phyloP scores from a whole-genome alignment of 2,797 vertebrate species.

The Pelodytes ibericus region DNA sequence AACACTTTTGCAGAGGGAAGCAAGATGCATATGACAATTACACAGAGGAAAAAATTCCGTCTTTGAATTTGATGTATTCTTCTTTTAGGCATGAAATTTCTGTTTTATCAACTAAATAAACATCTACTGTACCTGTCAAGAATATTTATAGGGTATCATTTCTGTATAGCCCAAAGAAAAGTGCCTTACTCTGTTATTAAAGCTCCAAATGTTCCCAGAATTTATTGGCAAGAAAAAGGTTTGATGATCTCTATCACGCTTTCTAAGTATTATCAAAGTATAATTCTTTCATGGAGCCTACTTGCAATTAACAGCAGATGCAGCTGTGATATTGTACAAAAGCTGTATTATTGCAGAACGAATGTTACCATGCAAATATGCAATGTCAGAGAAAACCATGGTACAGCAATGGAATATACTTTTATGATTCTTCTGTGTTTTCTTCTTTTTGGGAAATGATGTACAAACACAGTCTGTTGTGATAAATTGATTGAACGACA shows the following conservation, averaged over 20 bases:
- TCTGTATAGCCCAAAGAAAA: slow-evolving; percentile 50
- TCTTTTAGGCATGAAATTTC: slow-evolving; percentile 26
- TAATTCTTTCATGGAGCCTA: slow-evolving; percentile 48
- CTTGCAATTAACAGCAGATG: slow-evolving; percentile 52
- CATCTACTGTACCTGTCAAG: slow-evolving; percentile 51
- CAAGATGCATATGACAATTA: slow-evolving; percentile 24
- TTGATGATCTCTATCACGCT: slow-evolving; percentile 51
- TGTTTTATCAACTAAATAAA: slow-evolving; percentile 33
- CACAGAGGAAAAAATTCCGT: slow-evolving; percentile 7
- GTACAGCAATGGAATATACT: slow-evolving; percentile 42
- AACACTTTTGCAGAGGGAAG: slow-evolving; percentile 20
- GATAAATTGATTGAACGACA: background rate
- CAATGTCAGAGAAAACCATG: slow-evolving; percentile 30
- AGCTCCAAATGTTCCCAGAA: slow-evolving; percentile 53
- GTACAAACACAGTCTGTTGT: background rate
- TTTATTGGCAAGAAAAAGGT: slow-evolving; percentile 52
- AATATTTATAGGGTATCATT: slow-evolving; percentile 50
- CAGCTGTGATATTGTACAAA: slow-evolving; percentile 51
- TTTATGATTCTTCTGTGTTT: background rate
- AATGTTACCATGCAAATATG: slow-evolving; percentile 50
- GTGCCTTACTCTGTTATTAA: slow-evolving; percentile 42
- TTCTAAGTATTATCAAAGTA: slow-evolving; percentile 54
- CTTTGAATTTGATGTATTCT: slow-evolving; percentile 24
- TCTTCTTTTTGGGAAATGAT: slow-evolving; percentile 3
- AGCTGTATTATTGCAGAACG: slow-evolving; percentile 44